Percentiles rank a stretch among this genome's conserved stretches.
Evolutionary conservation across 2,888 invertebrate species (phyloP).

Genomic region (Drosophila mulleri): DNA sequence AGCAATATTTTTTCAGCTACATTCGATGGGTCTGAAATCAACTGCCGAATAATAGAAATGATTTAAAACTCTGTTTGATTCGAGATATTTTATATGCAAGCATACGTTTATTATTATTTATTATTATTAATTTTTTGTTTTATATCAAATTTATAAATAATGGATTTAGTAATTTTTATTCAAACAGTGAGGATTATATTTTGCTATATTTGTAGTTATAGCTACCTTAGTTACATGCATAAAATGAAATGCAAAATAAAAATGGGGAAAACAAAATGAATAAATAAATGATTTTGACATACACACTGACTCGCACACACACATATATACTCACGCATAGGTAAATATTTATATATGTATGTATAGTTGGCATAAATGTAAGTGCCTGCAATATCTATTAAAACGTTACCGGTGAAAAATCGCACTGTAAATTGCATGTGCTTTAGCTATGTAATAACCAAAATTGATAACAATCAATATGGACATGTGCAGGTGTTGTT

Average conservation of each 20-base stretch:
- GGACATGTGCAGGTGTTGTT: conserved; percentile 63
- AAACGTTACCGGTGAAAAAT: conserved; percentile 67
- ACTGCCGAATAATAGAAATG: conserved; percentile 37
- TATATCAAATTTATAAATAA: conserved; percentile 22
- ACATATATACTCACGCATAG: too few relatives aligned
- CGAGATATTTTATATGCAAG: background rate
- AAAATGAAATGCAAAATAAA: conserved; percentile 3
- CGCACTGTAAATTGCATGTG: conserved; percentile 70
- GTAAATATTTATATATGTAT: background rate
- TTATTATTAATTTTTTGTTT: conserved; percentile 10
- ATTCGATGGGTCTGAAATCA: conserved; percentile 24
- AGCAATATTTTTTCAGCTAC: background rate
- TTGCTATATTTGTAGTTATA: background rate
- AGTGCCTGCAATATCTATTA: conserved; percentile 20
- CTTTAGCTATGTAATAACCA: conserved; percentile 75
- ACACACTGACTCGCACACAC: background rate
- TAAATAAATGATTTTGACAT: conserved; percentile 2
- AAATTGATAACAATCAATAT: conserved; percentile 81
- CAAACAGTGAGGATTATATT: conserved; percentile 2
- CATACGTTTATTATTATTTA: conserved; percentile 12
- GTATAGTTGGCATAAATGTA: background rate
- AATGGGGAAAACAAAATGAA: background rate
- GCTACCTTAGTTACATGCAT: background rate
- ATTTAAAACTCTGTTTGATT: conserved; percentile 37
- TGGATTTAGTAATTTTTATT: conserved; percentile 8